A percentile compares a stretch with the other conserved stretches of the same genome.
These are phyloP conservation scores for Drosophila leontia DNA, from an alignment of 1,140 invertebrate genomes.

Conservation along the genomic window DNA sequence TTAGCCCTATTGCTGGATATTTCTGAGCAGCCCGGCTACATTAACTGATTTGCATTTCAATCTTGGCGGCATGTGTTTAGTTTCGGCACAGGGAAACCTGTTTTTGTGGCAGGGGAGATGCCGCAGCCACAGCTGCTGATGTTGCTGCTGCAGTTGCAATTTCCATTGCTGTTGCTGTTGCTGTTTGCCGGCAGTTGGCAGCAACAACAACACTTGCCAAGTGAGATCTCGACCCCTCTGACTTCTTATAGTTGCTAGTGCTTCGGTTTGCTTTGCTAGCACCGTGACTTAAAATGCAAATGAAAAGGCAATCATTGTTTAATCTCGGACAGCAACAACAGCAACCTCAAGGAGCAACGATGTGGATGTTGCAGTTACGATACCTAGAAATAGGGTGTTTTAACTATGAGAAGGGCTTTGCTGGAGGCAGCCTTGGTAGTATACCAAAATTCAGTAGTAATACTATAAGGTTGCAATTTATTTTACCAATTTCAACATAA, in stretches of 20 bases:
- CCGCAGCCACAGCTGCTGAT: slow-evolving; percentile 54
- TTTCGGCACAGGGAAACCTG: slow-evolving; percentile 64
- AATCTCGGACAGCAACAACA: slow-evolving; percentile 75
- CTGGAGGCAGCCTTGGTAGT: not conserved
- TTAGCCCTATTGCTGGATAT: slow-evolving; percentile 2
- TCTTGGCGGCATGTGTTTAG: slow-evolving; percentile 81
- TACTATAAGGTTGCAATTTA: not conserved
- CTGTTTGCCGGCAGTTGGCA: slow-evolving; percentile 24
- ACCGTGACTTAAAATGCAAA: slow-evolving; percentile 84
- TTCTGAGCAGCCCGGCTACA: slow-evolving; percentile 42
- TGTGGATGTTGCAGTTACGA: slow-evolving; percentile 54
- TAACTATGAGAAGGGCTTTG: not conserved
- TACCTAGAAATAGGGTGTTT: not conserved
- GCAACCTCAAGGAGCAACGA: slow-evolving; percentile 36
- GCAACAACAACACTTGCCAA: slow-evolving; percentile 70
- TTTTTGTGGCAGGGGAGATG: slow-evolving; percentile 46
- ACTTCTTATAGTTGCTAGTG: slow-evolving; percentile 40
- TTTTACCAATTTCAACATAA: no score
- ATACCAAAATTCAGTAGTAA: not conserved
- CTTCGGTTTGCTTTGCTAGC: slow-evolving; percentile 50
- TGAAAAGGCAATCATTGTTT: slow-evolving; percentile 84
- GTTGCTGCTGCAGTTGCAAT: slow-evolving; percentile 20
- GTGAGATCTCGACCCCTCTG: slow-evolving; percentile 60
- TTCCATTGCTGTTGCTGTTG: slow-evolving; percentile 27
- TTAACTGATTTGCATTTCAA: slow-evolving; percentile 83